A percentile compares a stretch with the other conserved stretches of the same genome.
Conservation (phyloP, 2,888 invertebrate genomes). For the Sepioteuthis lessoniana region DNA sequence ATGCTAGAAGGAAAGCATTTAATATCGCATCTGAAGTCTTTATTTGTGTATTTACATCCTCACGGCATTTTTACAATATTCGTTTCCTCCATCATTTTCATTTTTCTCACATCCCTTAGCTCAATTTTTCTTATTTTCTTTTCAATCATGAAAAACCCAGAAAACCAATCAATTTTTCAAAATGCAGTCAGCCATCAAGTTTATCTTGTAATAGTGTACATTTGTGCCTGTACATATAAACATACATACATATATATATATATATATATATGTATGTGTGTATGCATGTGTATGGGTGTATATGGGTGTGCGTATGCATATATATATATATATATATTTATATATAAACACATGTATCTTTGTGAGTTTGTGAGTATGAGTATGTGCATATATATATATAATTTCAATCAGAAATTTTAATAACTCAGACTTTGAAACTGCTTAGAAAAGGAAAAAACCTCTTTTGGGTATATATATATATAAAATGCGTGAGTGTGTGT, state of each 20-base stretch:
- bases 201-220: not conserved
- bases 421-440: too few species aligned
- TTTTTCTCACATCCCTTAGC: not conserved
- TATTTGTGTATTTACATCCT: not conserved
- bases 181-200: constrained; percentile 20
- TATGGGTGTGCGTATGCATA: not conserved
- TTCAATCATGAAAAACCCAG: not conserved
- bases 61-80: constrained; percentile 4
- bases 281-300: not conserved
- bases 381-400: too few species aligned
- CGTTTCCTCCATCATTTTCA: not conserved
- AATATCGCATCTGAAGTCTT: not conserved
- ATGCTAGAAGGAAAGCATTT: not conserved
- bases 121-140: not conserved
- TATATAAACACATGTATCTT: too few species aligned
- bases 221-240: not conserved
- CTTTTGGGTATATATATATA: too few species aligned
- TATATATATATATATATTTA: too few species aligned
- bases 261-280: not conserved
- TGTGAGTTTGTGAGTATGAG: too few species aligned
- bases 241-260: not conserved
- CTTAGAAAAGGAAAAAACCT: too few species aligned
- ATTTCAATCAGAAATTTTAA: too few species aligned
- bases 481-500: too few species aligned
- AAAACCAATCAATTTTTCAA: not conserved